Conservation (phyloP, 2,113 vertebrate genomes). For the Rhabdornis inornatus region DNA sequence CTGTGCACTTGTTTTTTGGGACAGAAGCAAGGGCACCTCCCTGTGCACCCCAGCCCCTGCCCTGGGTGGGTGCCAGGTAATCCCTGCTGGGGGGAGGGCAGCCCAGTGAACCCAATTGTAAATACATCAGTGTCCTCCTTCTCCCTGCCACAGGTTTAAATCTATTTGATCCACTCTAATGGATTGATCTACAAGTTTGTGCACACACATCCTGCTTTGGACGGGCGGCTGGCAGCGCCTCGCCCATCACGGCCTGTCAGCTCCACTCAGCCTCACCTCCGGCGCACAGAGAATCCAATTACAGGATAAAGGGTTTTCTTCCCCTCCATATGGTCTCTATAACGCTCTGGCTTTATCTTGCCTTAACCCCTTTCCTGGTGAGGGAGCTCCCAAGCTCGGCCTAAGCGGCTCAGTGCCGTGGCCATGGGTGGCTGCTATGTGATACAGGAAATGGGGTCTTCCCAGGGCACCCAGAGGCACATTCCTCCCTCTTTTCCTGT, state of each 20-base stretch:
- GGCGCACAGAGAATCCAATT: conserved; percentile 13
- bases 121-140: conserved; percentile 22
- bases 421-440: not conserved
- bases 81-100: not conserved
- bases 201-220: conserved; percentile 62
- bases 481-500: not conserved
- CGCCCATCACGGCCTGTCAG: conserved; percentile 49
- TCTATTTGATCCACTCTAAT: conserved; percentile 45
- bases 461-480: not conserved
- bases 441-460: not conserved
- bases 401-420: not conserved
- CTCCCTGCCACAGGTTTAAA: conserved; percentile 19
- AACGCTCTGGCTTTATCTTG: conserved; percentile 42
- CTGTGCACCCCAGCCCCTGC: not conserved
- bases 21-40: not conserved
- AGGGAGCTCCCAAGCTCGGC: not conserved
- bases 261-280: conserved; percentile 38
- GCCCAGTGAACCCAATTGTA: not conserved
- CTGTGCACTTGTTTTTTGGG: not conserved
- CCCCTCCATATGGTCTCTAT: conserved; percentile 36
- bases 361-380: conserved; percentile 65
- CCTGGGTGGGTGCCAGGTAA: not conserved
- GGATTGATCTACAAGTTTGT: conserved; percentile 58
- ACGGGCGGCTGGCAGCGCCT: conserved; percentile 27
- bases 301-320: conserved; percentile 57